Evolutionary conservation across 2,888 invertebrate genomes (phyloP), one percentile per base, ranked within the genome.

Genomic region (Drosophila siamana): DNA sequence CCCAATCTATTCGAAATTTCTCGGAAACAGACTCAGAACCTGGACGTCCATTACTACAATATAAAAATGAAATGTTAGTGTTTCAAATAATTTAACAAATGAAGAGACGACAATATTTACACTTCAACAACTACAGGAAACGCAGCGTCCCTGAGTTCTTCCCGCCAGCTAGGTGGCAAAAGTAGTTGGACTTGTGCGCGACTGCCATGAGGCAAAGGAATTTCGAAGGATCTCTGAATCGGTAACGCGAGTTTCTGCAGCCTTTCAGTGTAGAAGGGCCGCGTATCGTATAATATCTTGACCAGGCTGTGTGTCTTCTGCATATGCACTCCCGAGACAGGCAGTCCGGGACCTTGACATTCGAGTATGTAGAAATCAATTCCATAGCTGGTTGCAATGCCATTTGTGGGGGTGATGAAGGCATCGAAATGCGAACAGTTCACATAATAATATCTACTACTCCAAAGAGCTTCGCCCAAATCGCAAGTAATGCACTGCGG

Each of bases 341-440:
- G 98, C 74, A 98, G 94, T 68, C 97, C 97, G 43, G 98, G 98
- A n/a, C 98, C 98, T 86, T 96, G 95, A 92, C 98, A 98, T 90
- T 96, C 95, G 81, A 98, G 94, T 80, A 97, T 97, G 92, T 97
- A 97, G 79, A 88, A 92, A 47, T 92, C 90, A 77, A 92, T 89
- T 80, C 91, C 92, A 71, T 81, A 78, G 69, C 87, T 90, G 30
- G 91, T 91, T 73, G 92, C 89, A 82, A 91, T 85, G 79, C 91
- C 90, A 84, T 90, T 90, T 61, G 93, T 87, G 40, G 94, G 94
- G 44, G 94, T 95, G 86, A 97, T 95, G 83, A 95, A 94, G 51
- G 97, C 97, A 89, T 94, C 94, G 94, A 97, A 97, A 93, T 96
- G 97, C 52, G 97, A 95, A 93, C 98, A 98, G 92, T 97, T 97